A percentile compares a stretch with the other conserved stretches of the same genome.
Evolutionary conservation across 2,888 invertebrate species (phyloP).

Genomic region (Brenthis ino): DNA sequence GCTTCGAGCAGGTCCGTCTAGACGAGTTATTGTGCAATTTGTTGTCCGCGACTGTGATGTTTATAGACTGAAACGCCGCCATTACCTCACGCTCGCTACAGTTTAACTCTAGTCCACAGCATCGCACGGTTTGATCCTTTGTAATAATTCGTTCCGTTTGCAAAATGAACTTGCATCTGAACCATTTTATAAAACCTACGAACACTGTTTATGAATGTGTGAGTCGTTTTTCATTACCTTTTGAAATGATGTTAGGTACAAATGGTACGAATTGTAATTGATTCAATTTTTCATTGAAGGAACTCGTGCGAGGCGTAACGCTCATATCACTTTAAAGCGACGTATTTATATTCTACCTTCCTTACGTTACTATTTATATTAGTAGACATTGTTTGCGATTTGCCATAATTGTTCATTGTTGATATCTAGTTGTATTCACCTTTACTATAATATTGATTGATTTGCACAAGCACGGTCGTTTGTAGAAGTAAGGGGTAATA

Average conservation of each 20-base stretch:
- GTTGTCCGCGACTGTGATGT: conserved; percentile 86
- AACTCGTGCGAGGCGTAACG: conserved; percentile 56
- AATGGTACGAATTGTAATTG: conserved; percentile 3
- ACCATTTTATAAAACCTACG: neutral
- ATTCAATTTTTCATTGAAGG: conserved; percentile 30
- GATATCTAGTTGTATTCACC: conserved; percentile 66
- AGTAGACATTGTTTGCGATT: conserved; percentile 64
- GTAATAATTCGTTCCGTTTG: conserved; percentile 8
- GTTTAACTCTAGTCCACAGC: conserved; percentile 76
- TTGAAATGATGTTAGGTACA: neutral
- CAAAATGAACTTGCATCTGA: neutral
- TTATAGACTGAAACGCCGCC: conserved; percentile 84
- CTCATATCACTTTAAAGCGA: conserved; percentile 64
- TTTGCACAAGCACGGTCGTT: conserved; percentile 75
- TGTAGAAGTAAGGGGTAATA: conserved; percentile 57
- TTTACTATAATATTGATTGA: conserved; percentile 55
- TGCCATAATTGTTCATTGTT: conserved; percentile 78
- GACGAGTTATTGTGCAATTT: conserved; percentile 80
- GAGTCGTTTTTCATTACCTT: neutral
- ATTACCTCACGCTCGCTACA: conserved; percentile 81
- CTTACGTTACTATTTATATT: conserved; percentile 68
- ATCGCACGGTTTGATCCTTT: conserved; percentile 59
- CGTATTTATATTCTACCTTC: conserved; percentile 55
- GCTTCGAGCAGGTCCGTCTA: conserved; percentile 62
- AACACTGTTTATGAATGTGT: neutral